phyloP scores from a whole-genome alignment of 2,888 invertebrate species.

The Oasisia sp. region DNA sequence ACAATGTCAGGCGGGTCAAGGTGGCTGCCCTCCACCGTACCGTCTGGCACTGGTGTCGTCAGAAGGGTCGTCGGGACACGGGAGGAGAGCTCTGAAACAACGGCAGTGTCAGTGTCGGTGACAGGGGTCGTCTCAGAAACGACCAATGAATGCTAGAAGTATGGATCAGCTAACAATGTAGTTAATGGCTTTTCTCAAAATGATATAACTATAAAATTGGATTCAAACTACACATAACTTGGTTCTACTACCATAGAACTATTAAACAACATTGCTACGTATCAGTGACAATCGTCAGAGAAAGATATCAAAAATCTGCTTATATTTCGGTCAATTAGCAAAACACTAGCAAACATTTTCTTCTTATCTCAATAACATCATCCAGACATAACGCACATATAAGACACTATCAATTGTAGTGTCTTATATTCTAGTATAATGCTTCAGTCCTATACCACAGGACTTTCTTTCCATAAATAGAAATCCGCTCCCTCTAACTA shows the following conservation, averaged over 20 bases:
- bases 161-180: background rate
- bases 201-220: background rate
- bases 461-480: too few relatives aligned
- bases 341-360: too few relatives aligned
- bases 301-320: too few relatives aligned
- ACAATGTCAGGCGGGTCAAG: background rate
- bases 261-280: too few relatives aligned
- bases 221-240: background rate
- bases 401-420: too few relatives aligned
- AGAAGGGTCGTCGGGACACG: background rate
- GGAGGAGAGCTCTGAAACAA: conserved; percentile 2
- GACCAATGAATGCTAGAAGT: background rate
- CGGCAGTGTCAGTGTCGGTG: conserved; percentile 3
- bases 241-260: background rate
- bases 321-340: too few relatives aligned
- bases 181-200: background rate
- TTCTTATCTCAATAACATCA: too few relatives aligned
- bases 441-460: too few relatives aligned
- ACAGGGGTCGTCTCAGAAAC: background rate
- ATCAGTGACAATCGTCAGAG: too few relatives aligned
- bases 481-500: background rate
- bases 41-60: background rate
- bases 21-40: background rate
- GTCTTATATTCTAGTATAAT: too few relatives aligned
- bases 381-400: too few relatives aligned